Percentiles rank a stretch among this genome's conserved stretches.
These are phyloP conservation scores for Chaetodon auriga DNA, from an alignment of 2,113 vertebrate species.

Conservation along the genomic window DNA sequence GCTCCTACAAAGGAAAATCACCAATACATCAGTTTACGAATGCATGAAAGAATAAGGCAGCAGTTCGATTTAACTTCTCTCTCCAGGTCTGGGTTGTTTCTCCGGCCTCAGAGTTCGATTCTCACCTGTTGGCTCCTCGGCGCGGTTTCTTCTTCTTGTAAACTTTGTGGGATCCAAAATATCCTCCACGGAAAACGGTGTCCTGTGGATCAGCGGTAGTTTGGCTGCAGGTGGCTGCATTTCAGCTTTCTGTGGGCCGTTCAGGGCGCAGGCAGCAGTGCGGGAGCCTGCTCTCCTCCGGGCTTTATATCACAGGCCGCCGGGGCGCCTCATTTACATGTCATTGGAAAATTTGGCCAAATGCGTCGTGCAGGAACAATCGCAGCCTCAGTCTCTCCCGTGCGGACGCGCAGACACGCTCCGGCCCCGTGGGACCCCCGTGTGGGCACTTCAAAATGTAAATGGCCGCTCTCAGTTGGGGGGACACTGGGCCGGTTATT, in stretches of 20 bases:
- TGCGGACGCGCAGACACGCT: conserved; percentile 63
- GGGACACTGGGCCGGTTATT: conserved; percentile 63
- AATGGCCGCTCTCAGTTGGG: conserved; percentile 71
- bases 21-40: too few relatives aligned
- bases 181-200: conserved; percentile 80
- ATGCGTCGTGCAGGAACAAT: conserved; percentile 55
- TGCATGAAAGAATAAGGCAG: background rate
- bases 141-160: conserved; percentile 33
- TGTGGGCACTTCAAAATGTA: conserved; percentile 68
- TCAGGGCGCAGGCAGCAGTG: background rate
- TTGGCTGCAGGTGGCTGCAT: conserved; percentile 67
- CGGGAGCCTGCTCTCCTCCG: background rate
- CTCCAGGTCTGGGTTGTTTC: too few relatives aligned
- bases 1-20: conserved; percentile 7
- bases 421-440: conserved; percentile 45
- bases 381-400: conserved; percentile 11
- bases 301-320: conserved; percentile 52
- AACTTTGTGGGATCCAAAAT: conserved; percentile 83
- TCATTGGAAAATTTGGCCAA: conserved; percentile 57
- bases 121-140: conserved; percentile 59
- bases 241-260: background rate
- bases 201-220: conserved; percentile 46
- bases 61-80: too few relatives aligned
- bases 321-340: conserved; percentile 68
- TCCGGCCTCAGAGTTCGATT: background rate